A percentile compares a stretch with the other conserved stretches of the same genome.
Conservation (phyloP, 2,797 vertebrate genomes). For the Clarias laeviceps region DNA sequence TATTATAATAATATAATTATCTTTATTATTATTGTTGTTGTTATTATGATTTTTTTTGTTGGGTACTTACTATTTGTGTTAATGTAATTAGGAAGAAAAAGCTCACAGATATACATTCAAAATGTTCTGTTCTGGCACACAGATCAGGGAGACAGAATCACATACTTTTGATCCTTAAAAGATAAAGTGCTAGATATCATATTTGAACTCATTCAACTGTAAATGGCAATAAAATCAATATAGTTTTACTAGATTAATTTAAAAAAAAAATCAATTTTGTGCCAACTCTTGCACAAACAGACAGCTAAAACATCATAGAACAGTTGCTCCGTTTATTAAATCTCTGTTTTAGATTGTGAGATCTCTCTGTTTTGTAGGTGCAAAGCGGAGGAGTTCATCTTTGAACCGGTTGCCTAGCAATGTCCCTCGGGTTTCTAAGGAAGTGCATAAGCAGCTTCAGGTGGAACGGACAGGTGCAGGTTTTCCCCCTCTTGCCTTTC, state of each 20-base stretch:
- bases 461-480: constrained; percentile 87
- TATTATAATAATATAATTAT: too few relatives aligned
- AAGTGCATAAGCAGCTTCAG: constrained; percentile 79
- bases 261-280: neutral
- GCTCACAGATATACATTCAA: neutral
- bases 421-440: constrained; percentile 79
- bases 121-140: neutral
- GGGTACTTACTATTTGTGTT: neutral
- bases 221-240: neutral
- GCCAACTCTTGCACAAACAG: neutral
- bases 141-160: neutral
- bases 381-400: constrained; percentile 85
- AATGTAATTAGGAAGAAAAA: neutral
- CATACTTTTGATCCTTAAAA: neutral
- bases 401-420: constrained; percentile 89
- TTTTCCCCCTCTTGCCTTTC: constrained; percentile 51
- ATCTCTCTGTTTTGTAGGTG: constrained; percentile 82
- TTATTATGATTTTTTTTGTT: too few relatives aligned
- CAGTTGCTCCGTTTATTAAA: constrained; percentile 17
- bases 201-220: neutral
- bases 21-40: too few relatives aligned
- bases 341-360: constrained; percentile 62
- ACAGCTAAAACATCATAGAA: neutral
- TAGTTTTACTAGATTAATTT: neutral
- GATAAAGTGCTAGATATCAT: neutral